Percentiles rank a stretch among this genome's conserved stretches.
Conservation (phyloP, 2,113 vertebrate species). For the Ramphastos sulfuratus region DNA sequence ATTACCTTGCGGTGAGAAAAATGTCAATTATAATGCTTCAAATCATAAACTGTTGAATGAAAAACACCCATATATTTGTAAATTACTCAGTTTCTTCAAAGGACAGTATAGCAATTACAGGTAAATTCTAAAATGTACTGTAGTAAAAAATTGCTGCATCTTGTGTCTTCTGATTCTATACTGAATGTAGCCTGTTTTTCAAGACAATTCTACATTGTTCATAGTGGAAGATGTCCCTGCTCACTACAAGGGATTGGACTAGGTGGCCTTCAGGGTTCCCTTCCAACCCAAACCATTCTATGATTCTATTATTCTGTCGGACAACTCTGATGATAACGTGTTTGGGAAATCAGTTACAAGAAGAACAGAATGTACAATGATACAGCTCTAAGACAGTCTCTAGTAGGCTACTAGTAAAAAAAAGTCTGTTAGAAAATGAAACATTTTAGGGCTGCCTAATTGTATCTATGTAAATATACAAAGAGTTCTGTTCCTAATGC, state of each 20-base stretch:
- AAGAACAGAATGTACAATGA: neutral
- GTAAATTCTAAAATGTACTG: neutral
- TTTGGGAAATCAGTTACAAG: neutral
- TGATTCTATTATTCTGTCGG: neutral
- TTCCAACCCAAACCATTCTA: no score
- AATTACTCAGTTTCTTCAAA: neutral
- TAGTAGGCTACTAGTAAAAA: neutral
- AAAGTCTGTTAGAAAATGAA: neutral
- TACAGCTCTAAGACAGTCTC: neutral
- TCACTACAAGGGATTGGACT: no score
- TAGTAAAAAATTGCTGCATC: neutral
- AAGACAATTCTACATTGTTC: neutral
- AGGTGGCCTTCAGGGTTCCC: no score
- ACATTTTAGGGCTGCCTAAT: neutral
- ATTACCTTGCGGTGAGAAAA: neutral
- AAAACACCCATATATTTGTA: neutral
- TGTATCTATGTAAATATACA: neutral
- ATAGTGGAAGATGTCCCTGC: no score
- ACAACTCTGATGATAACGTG: neutral
- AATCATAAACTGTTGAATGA: neutral
- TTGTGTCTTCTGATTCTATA: neutral
- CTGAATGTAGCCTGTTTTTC: neutral
- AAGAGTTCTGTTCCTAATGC: neutral
- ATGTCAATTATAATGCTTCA: neutral
- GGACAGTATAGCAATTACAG: neutral